phyloP scores from a whole-genome alignment of 2,797 vertebrate species.

The Rhynchotus rufescens region DNA sequence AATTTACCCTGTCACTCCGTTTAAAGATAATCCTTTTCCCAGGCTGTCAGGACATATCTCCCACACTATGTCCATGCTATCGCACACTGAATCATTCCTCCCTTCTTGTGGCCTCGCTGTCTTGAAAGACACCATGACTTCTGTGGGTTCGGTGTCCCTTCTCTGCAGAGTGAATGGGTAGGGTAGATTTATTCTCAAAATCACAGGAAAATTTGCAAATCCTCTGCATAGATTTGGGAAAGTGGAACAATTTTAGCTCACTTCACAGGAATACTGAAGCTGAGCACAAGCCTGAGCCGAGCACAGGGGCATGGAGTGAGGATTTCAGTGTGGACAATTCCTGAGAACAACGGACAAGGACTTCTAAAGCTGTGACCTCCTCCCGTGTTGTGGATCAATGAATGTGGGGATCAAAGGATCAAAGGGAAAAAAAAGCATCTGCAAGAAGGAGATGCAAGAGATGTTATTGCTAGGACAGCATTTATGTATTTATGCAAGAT shows the following conservation, averaged over 20 bases:
- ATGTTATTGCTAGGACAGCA: neutral
- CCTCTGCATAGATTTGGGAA: neutral
- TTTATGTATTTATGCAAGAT: neutral
- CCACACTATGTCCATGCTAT: no score
- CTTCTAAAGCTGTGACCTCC: neutral
- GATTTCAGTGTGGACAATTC: neutral
- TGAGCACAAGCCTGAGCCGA: neutral
- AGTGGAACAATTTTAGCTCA: neutral
- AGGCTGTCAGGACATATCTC: neutral
- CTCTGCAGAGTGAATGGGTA: no score
- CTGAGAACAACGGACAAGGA: neutral
- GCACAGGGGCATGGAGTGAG: neutral
- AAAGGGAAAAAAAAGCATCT: neutral
- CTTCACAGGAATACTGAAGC: neutral
- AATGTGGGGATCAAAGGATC: neutral
- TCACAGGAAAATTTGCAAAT: neutral
- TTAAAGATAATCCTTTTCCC: no score
- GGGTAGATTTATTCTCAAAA: neutral
- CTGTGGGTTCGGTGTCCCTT: neutral
- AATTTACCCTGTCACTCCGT: neutral
- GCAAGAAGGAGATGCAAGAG: neutral
- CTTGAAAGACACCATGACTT: neutral
- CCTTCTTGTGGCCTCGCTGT: neutral
- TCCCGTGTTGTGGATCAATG: neutral
- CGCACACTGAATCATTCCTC: fast-evolving